Conservation (phyloP, 1,140 invertebrate species). For the Acromyrmex charruanus region DNA sequence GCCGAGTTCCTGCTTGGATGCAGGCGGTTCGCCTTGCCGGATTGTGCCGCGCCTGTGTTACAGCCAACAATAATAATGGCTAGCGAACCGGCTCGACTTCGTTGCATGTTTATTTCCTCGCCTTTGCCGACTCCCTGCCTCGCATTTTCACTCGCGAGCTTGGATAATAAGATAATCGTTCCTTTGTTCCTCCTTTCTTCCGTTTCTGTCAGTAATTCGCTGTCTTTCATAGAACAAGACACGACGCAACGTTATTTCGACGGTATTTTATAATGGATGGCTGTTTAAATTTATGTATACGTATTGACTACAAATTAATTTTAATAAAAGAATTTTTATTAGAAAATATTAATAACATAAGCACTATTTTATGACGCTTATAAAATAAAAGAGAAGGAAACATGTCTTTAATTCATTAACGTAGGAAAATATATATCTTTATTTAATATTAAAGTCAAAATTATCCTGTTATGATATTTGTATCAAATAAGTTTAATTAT, state of each 20-base stretch:
- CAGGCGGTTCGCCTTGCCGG: constrained; percentile 76
- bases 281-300: background rate
- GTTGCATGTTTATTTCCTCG: constrained; percentile 65
- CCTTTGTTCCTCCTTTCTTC: constrained; percentile 63
- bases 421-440: background rate
- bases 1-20: constrained; percentile 73
- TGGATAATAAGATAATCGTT: constrained; percentile 72
- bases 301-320: background rate
- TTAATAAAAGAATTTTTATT: background rate
- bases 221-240: constrained; percentile 1
- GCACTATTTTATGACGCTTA: background rate
- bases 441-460: background rate
- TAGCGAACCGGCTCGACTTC: constrained; percentile 38
- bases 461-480: background rate
- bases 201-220: constrained; percentile 6
- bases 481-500: constrained; percentile 17
- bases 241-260: background rate
- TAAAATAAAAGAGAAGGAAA: background rate
- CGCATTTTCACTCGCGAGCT: constrained; percentile 62
- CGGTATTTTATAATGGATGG: background rate
- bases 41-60: constrained; percentile 64
- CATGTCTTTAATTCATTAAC: background rate
- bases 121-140: constrained; percentile 14
- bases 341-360: background rate
- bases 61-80: constrained; percentile 49